These are phyloP conservation scores for Bombylius discolor DNA, from an alignment of 2,888 invertebrate genomes.

Conservation along the genomic window DNA sequence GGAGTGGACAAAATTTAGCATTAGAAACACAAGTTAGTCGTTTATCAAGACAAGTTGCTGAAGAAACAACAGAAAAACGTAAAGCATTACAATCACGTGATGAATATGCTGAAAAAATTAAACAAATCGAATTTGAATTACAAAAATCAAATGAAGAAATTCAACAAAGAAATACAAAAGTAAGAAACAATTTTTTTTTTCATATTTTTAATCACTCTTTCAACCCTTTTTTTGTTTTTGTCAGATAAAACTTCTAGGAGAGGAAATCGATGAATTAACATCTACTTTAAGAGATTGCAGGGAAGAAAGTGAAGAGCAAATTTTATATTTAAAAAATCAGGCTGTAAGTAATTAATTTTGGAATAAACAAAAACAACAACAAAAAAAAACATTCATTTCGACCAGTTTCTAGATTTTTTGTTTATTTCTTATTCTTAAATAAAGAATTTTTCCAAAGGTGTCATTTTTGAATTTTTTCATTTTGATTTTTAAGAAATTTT, in stretches of 20 bases:
- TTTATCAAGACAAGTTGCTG: conserved; percentile 69
- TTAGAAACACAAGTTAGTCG: conserved; percentile 83
- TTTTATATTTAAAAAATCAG: conserved; percentile 41
- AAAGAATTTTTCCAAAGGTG: too few species aligned
- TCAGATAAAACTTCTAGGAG: conserved; percentile 47
- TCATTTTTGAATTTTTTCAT: too few species aligned
- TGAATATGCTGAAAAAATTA: conserved; percentile 49
- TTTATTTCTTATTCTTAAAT: too few species aligned
- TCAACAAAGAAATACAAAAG: conserved; percentile 31
- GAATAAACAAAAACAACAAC: conserved; percentile 16
- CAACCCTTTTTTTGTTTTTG: not conserved
- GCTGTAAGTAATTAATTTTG: conserved; percentile 40
- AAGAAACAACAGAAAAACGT: conserved; percentile 67
- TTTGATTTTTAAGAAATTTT: too few species aligned
- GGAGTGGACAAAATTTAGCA: conserved; percentile 81
- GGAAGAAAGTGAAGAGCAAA: conserved; percentile 42
- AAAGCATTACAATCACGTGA: conserved; percentile 57
- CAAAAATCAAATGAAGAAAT: conserved; percentile 27
- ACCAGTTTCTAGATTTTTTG: too few species aligned
- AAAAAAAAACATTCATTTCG: not conserved
- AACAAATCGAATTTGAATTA: conserved; percentile 31
- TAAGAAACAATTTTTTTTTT: conserved; percentile 11
- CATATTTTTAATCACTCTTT: not conserved
- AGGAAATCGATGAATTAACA: conserved; percentile 60
- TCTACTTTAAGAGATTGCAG: conserved; percentile 45